A percentile compares a stretch with the other conserved stretches of the same genome.
Evolutionary conservation across 2,113 vertebrate genomes (phyloP).

Genomic region (Hippocampus barbouri): DNA sequence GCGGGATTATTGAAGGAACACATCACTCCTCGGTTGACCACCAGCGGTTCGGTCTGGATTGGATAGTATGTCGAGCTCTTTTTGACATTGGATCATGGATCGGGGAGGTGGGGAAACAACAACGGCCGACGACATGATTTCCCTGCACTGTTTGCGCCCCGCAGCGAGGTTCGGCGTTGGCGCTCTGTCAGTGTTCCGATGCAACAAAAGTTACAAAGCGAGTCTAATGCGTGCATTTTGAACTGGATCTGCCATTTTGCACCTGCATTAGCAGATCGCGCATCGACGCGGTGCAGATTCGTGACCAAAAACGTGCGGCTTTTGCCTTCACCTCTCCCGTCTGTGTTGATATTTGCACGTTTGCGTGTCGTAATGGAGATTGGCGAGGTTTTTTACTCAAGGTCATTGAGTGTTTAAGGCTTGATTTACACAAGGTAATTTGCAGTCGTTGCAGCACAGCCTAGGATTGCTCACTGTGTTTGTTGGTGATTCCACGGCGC

Average conservation of each 20-base stretch:
- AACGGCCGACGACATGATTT: constrained; percentile 69
- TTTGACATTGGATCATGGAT: constrained; percentile 69
- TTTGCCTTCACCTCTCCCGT: constrained; percentile 10
- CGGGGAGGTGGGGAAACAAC: constrained; percentile 64
- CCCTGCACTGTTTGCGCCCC: constrained; percentile 61
- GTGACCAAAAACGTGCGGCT: constrained; percentile 52
- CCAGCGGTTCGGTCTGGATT: constrained; percentile 37
- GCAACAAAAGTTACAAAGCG: constrained; percentile 78
- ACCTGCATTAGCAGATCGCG: constrained; percentile 63
- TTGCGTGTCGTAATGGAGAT: constrained; percentile 64
- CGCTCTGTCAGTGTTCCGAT: constrained; percentile 44
- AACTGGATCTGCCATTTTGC: constrained; percentile 62
- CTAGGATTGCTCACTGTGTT: constrained; percentile 29
- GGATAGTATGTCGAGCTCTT: constrained; percentile 46
- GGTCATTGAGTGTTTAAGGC: constrained; percentile 72
- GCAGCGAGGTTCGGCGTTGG: constrained; percentile 49
- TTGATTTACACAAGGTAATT: constrained; percentile 24
- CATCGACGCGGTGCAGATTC: constrained; percentile 61
- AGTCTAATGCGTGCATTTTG: constrained; percentile 51
- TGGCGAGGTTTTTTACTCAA: constrained; percentile 69
- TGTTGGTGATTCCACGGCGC: constrained; percentile 49
- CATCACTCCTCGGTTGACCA: constrained; percentile 23
- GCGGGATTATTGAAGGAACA: constrained; percentile 41
- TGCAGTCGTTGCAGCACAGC: constrained; percentile 43
- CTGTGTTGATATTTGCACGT: constrained; percentile 69